phyloP scores from a whole-genome alignment of 64 coral and sea anemone species.

The Montipora efflorescens region DNA sequence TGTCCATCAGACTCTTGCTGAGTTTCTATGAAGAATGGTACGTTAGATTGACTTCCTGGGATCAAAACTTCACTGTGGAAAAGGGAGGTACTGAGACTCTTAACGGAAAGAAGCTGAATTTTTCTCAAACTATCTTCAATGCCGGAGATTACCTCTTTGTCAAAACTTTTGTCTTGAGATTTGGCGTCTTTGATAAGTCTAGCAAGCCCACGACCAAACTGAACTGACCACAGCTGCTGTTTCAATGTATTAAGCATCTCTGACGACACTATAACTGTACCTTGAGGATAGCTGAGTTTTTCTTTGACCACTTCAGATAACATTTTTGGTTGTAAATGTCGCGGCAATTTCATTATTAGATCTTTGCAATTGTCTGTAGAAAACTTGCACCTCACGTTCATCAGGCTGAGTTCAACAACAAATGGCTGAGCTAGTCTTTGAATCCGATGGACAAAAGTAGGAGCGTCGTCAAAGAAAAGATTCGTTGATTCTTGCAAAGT shows the following conservation, averaged over 20 bases:
- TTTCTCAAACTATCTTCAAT: neutral
- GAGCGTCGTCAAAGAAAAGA: constrained; percentile 58
- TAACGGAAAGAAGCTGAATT: neutral
- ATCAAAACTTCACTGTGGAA: constrained; percentile 14
- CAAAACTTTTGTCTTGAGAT: neutral
- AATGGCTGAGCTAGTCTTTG: neutral
- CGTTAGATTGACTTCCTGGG: constrained; percentile 52
- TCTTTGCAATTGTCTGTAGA: constrained; percentile 15
- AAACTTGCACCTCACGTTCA: neutral
- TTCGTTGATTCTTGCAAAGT: constrained; percentile 12
- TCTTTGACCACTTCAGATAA: constrained; percentile 44
- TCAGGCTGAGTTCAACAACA: constrained; percentile 23
- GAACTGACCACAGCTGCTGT: neutral
- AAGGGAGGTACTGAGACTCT: constrained; percentile 55
- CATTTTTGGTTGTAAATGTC: constrained; percentile 36
- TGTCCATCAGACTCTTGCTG: neutral
- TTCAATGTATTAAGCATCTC: neutral
- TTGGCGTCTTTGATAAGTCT: constrained; percentile 1
- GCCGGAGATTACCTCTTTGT: neutral
- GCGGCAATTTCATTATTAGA: constrained; percentile 52
- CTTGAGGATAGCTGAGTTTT: neutral
- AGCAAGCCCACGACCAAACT: neutral
- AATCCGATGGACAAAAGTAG: constrained; percentile 22
- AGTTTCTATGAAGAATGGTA: constrained; percentile 62
- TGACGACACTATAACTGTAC: neutral